These are phyloP conservation scores for Onchidella celtica DNA, from an alignment of 2,888 invertebrate species.

Conservation along the genomic window DNA sequence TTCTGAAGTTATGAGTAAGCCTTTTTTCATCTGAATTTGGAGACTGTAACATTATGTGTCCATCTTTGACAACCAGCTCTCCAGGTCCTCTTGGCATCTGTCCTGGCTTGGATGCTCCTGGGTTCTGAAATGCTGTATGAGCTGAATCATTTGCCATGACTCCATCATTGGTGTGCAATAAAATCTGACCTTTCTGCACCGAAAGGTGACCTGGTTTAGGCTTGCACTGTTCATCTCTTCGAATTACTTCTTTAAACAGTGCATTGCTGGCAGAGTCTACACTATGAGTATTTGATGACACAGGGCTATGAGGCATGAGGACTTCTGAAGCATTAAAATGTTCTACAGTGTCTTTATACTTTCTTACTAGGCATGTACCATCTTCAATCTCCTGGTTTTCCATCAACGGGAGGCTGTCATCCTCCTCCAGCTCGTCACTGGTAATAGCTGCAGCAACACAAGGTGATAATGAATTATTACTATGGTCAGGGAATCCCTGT, in stretches of 20 bases:
- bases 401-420: background rate
- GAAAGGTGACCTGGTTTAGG: slow-evolving; percentile 31
- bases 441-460: too few species aligned
- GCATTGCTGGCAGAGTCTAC: slow-evolving; percentile 10
- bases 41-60: background rate
- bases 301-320: background rate
- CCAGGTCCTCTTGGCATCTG: background rate
- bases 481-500: too few species aligned
- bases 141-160: background rate
- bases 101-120: background rate
- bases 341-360: background rate
- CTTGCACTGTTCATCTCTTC: background rate
- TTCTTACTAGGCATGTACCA: slow-evolving; percentile 5
- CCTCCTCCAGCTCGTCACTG: too few species aligned
- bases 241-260: background rate
- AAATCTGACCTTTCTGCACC: slow-evolving; percentile 32
- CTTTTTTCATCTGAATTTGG: background rate
- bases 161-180: slow-evolving; percentile 36
- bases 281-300: background rate
- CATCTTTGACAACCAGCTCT: slow-evolving; percentile 15
- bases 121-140: background rate
- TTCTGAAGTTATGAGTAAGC: background rate
- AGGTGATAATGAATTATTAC: too few species aligned
- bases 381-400: background rate
- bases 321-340: background rate